phyloP scores from a whole-genome alignment of 2,113 vertebrate genomes.

The Morone chrysops region DNA sequence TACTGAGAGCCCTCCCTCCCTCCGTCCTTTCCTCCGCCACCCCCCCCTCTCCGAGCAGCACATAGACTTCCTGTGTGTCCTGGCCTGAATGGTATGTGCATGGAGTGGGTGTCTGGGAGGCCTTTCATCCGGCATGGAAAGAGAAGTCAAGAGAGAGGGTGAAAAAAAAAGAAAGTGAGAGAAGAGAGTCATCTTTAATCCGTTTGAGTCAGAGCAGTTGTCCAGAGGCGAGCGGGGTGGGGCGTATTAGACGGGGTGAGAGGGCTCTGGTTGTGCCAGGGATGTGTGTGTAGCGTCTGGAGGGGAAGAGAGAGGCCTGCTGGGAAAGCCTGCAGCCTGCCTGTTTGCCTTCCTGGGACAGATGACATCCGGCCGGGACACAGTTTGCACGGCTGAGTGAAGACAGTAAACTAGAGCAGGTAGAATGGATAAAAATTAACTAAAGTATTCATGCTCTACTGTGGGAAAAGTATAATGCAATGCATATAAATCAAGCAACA shows the following conservation, averaged over 20 bases:
- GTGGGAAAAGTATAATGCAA: background rate
- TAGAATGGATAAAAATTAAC: constrained; percentile 49
- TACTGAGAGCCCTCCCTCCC: constrained; percentile 29
- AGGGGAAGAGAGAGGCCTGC: constrained; percentile 69
- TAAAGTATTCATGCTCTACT: background rate
- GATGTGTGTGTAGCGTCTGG: constrained; percentile 63
- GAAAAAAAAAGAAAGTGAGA: constrained; percentile 58
- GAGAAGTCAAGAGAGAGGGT: constrained; percentile 55
- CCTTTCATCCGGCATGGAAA: constrained; percentile 86
- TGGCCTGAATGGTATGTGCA: constrained; percentile 86
- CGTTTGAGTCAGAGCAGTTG: constrained; percentile 84
- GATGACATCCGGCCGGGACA: constrained; percentile 71
- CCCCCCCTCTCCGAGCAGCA: constrained; percentile 64
- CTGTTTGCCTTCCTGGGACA: constrained; percentile 71
- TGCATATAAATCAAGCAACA: background rate
- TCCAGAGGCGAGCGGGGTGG: constrained; percentile 74
- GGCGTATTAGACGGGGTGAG: constrained; percentile 56
- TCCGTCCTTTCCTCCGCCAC: constrained; percentile 11
- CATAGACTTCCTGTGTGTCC: constrained; percentile 88
- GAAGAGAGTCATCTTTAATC: constrained; percentile 85
- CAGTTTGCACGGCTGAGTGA: constrained; percentile 42
- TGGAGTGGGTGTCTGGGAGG: constrained; percentile 86
- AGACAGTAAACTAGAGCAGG: constrained; percentile 20
- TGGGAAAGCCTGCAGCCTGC: constrained; percentile 67
- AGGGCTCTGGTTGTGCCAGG: constrained; percentile 63